These are phyloP conservation scores for Aplochiton taeniatus DNA, from an alignment of 2,797 vertebrate species.

Conservation along the genomic window DNA sequence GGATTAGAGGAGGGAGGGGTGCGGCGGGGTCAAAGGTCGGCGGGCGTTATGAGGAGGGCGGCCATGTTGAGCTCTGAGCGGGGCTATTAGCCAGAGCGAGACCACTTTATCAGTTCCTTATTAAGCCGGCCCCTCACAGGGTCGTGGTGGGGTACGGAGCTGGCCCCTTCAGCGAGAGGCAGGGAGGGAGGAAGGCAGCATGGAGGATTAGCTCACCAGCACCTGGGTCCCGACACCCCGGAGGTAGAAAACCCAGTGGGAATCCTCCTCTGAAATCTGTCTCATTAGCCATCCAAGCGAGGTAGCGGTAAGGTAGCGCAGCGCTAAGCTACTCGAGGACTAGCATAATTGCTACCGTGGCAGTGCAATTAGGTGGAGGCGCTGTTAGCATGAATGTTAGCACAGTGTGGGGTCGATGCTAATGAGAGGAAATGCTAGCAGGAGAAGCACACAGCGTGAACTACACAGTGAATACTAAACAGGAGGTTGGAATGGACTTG, in stretches of 20 bases:
- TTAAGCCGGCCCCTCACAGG: slow-evolving; percentile 14
- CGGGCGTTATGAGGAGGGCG: not conserved
- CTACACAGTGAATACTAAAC: slow-evolving; percentile 16
- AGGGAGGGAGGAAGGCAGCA: slow-evolving; percentile 1
- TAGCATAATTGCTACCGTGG: no score
- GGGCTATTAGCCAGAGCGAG: slow-evolving; percentile 32
- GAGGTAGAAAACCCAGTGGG: slow-evolving; percentile 29
- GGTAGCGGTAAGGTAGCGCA: slow-evolving; percentile 20
- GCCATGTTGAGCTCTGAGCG: slow-evolving; percentile 11
- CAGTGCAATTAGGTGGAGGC: not conserved
- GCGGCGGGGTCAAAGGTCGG: not conserved
- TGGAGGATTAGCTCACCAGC: slow-evolving; percentile 33
- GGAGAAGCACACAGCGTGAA: not conserved
- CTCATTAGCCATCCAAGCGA: slow-evolving; percentile 30
- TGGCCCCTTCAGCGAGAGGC: slow-evolving; percentile 20
- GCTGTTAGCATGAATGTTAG: not conserved
- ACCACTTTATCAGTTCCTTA: slow-evolving; percentile 22
- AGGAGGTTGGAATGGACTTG: not conserved
- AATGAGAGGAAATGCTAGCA: slow-evolving; percentile 6
- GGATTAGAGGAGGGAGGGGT: slow-evolving; percentile 14
- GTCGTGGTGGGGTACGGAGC: slow-evolving; percentile 26
- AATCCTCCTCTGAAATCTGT: not conserved
- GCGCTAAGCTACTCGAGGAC: not conserved
- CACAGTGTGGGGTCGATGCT: not conserved
- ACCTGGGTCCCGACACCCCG: slow-evolving; percentile 27